Evolutionary conservation across 2,888 invertebrate species (phyloP).

Genomic region (Fragum fragum): DNA sequence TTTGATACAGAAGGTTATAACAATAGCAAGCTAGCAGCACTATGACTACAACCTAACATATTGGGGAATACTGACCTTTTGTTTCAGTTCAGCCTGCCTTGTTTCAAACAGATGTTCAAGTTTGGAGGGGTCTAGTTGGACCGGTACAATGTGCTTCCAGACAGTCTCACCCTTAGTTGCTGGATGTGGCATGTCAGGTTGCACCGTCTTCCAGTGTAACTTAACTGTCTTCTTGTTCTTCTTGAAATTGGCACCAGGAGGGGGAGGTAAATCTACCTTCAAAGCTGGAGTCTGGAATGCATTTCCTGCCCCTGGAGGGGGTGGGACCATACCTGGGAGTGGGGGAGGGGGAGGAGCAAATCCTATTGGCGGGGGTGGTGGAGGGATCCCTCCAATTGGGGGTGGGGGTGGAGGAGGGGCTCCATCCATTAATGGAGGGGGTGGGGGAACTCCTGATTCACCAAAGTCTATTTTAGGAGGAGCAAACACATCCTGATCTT

Average conservation of each 20-base stretch:
- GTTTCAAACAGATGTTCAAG: slow-evolving; percentile 99
- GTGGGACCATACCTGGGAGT: slow-evolving; percentile 69
- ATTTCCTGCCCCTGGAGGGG: slow-evolving; percentile 71
- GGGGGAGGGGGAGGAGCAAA: slow-evolving; percentile 70
- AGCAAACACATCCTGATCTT: slow-evolving; percentile 91
- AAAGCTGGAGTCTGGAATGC: slow-evolving; percentile 54
- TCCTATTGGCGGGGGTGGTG: slow-evolving; percentile 61
- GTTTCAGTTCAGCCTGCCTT: slow-evolving; percentile 96
- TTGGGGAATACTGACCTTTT: slow-evolving; percentile 91
- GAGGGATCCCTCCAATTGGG: slow-evolving; percentile 69
- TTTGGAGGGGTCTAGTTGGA: slow-evolving; percentile 96
- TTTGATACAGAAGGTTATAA: too few species aligned
- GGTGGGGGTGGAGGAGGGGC: slow-evolving; percentile 72
- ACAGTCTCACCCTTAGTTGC: slow-evolving; percentile 81
- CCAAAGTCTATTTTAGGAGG: slow-evolving; percentile 87
- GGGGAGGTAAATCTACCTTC: slow-evolving; percentile 78
- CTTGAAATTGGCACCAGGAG: slow-evolving; percentile 80
- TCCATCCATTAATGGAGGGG: slow-evolving; percentile 69
- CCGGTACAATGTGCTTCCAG: slow-evolving; percentile 88
- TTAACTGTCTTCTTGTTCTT: slow-evolving; percentile 97
- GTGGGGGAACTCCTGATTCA: slow-evolving; percentile 71
- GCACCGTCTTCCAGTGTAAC: slow-evolving; percentile 97
- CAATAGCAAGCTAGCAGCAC: too few species aligned
- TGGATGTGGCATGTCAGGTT: slow-evolving; percentile 84
- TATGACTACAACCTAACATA: too few species aligned